These are phyloP conservation scores for Lophotriccus pileatus DNA, from an alignment of 2,797 vertebrate species.

Conservation along the genomic window DNA sequence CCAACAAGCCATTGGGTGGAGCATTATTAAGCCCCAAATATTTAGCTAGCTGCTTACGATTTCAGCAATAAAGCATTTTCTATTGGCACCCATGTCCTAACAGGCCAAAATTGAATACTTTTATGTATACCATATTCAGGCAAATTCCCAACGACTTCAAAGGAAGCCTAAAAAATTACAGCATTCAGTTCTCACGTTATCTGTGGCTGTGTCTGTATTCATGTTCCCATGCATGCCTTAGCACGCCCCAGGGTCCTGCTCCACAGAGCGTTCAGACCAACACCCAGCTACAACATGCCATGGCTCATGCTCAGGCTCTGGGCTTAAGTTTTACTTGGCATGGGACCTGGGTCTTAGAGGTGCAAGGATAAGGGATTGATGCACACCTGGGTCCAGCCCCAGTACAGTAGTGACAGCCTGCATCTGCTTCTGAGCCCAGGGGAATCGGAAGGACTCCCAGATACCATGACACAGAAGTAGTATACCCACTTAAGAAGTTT, in stretches of 20 bases:
- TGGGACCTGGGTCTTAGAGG: not conserved
- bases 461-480: not conserved
- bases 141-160: constrained; percentile 45
- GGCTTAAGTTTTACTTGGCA: not conserved
- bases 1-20: not conserved
- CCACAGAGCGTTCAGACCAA: not conserved
- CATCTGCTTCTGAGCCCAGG: not conserved
- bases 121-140: not conserved
- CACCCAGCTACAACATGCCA: not conserved
- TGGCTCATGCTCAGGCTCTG: not conserved
- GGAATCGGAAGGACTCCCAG: not conserved
- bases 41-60: not conserved
- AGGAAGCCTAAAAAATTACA: constrained; percentile 19
- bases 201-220: not conserved
- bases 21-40: not conserved
- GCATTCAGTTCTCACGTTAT: constrained; percentile 1
- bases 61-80: not conserved
- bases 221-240: not conserved
- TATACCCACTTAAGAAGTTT: not conserved
- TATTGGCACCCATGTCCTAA: constrained; percentile 21
- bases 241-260: not conserved
- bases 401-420: not conserved
- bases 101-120: constrained; percentile 14
- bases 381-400: not conserved
- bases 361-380: not conserved